These are phyloP conservation scores for Phengaris arion DNA, from an alignment of 2,888 invertebrate genomes.

Conservation along the genomic window DNA sequence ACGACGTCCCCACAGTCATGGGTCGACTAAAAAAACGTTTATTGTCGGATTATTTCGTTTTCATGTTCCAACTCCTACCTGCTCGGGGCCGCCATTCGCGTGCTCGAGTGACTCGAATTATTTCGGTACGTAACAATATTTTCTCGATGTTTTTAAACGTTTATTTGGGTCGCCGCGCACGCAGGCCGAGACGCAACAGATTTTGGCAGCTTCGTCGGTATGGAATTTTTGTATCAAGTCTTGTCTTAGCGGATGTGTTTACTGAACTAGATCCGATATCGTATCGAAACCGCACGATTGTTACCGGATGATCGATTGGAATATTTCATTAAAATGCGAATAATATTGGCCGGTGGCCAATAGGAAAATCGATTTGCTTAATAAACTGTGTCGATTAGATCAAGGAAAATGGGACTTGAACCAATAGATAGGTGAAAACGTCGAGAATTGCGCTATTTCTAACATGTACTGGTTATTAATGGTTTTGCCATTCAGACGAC, in stretches of 20 bases:
- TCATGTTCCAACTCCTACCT: background rate
- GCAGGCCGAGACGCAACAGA: conserved; percentile 59
- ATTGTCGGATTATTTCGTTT: background rate
- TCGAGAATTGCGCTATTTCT: background rate
- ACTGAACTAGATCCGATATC: conserved; percentile 2
- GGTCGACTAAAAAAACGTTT: background rate
- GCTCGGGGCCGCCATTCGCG: conserved; percentile 4
- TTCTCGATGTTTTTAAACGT: conserved; percentile 31
- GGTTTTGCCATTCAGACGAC: background rate
- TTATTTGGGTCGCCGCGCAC: conserved; percentile 42
- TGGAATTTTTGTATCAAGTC: conserved; percentile 29
- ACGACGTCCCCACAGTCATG: background rate
- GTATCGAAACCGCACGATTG: conserved; percentile 26
- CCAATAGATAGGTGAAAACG: background rate
- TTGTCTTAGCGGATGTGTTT: background rate
- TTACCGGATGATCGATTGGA: conserved; percentile 34
- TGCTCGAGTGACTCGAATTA: conserved; percentile 12
- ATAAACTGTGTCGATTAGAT: conserved; percentile 12
- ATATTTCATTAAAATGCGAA: conserved; percentile 53
- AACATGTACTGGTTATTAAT: background rate
- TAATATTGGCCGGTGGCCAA: conserved; percentile 63
- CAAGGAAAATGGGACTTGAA: background rate
- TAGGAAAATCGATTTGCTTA: conserved; percentile 43
- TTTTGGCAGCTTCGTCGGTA: conserved; percentile 57
- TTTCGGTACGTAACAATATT: conserved; percentile 24